phyloP scores from a whole-genome alignment of 1,140 invertebrate genomes.

The Lepeophtheirus salmonis region DNA sequence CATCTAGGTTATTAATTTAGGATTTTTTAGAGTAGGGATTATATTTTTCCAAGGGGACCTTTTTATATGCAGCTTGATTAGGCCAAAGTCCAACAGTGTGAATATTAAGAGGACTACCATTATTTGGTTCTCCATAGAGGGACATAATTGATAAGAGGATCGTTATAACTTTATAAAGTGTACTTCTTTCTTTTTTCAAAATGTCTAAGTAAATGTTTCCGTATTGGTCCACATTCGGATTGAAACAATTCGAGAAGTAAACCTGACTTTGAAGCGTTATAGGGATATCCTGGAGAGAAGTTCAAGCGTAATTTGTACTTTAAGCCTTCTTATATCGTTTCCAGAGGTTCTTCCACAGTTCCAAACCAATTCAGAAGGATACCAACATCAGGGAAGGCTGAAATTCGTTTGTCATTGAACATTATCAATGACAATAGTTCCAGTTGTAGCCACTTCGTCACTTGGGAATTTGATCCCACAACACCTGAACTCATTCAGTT shows the following conservation, averaged over 20 bases:
- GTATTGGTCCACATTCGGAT: conserved; percentile 77
- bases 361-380: conserved; percentile 91
- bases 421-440: conserved; percentile 38
- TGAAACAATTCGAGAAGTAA: conserved; percentile 79
- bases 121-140: conserved; percentile 81
- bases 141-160: conserved; percentile 86
- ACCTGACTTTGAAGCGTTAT: conserved; percentile 77
- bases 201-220: conserved; percentile 91
- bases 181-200: conserved; percentile 91
- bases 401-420: conserved; percentile 69
- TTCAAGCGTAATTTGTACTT: conserved; percentile 71
- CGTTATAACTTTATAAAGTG: conserved; percentile 71
- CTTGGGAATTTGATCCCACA: neutral
- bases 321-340: conserved; percentile 39
- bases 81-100: conserved; percentile 77
- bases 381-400: conserved; percentile 88
- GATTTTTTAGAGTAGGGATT: no score
- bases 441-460: conserved; percentile 28
- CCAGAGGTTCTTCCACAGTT: conserved; percentile 67
- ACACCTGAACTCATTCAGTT: neutral
- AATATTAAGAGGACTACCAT: conserved; percentile 74
- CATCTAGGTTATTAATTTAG: no score
- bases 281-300: conserved; percentile 86
- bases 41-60: no score
- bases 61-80: conserved; percentile 63